A percentile compares a stretch with the other conserved stretches of the same genome.
Conservation (phyloP, 2,797 vertebrate species). For the Acanthis flammea region DNA sequence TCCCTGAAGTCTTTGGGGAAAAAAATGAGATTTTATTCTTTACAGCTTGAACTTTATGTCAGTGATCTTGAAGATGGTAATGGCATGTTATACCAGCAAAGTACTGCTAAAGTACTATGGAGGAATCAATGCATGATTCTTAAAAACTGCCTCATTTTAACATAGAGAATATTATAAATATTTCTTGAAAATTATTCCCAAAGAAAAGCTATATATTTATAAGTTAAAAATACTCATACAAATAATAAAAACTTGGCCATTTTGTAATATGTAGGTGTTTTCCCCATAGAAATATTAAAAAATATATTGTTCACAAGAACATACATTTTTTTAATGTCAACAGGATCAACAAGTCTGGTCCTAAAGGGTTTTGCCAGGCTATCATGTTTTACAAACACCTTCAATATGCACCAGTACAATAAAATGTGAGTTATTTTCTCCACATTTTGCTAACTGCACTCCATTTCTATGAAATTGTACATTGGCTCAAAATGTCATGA, state of each 20-base stretch:
- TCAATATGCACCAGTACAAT: neutral
- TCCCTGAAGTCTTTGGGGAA: neutral
- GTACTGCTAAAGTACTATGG: neutral
- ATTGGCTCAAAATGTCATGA: neutral
- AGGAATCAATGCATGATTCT: neutral
- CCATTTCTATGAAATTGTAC: neutral
- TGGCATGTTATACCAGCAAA: neutral
- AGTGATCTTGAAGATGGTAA: neutral
- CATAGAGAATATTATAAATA: neutral
- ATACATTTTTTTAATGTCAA: fast-evolving
- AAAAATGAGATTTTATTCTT: neutral
- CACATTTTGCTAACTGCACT: neutral
- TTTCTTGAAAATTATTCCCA: neutral
- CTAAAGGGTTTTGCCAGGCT: neutral
- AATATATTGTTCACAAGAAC: neutral
- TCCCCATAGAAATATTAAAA: fast-evolving
- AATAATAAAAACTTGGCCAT: neutral
- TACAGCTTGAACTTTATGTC: neutral
- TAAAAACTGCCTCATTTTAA: neutral
- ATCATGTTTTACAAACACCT: neutral
- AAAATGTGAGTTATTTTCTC: neutral
- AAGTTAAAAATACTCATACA: neutral
- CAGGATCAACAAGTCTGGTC: neutral
- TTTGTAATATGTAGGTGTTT: neutral
- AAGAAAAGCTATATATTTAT: neutral